phyloP scores from a whole-genome alignment of 2,797 vertebrate species.

The Megaceryle alcyon region DNA sequence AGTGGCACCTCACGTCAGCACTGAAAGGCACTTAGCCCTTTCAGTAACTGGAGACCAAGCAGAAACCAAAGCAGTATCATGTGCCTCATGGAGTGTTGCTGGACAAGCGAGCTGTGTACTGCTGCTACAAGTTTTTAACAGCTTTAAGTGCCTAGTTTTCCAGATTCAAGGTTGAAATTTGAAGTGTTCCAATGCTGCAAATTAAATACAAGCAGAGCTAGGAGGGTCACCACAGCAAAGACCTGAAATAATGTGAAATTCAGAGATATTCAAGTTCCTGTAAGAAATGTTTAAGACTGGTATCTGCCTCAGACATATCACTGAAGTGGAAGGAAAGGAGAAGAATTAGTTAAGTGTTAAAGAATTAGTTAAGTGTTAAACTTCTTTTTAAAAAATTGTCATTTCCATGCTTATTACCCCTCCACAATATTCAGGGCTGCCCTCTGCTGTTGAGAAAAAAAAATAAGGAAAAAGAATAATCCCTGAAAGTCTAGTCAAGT shows the following conservation, averaged over 20 bases:
- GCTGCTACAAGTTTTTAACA: background rate
- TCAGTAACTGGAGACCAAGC: background rate
- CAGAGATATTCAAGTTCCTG: background rate
- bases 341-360: background rate
- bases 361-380: background rate
- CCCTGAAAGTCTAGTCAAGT: background rate
- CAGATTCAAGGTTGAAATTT: background rate
- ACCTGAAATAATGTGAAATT: background rate
- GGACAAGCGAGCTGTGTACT: background rate
- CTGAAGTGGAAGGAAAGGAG: background rate
- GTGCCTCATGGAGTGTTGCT: fast-evolving
- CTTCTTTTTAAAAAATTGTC: background rate
- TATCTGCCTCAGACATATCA: background rate
- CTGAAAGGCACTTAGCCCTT: background rate
- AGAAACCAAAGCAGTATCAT: background rate
- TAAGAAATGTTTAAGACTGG: background rate
- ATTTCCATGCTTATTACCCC: background rate
- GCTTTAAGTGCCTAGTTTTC: background rate
- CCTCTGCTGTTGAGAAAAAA: background rate
- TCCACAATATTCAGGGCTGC: background rate
- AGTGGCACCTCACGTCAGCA: background rate
- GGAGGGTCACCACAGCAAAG: background rate
- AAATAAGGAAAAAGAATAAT: background rate
- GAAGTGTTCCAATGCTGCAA: background rate
- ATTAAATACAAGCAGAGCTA: background rate